Percentiles rank a stretch among this genome's conserved stretches.
These are phyloP conservation scores for Drosophila auraria DNA, from an alignment of 1,140 invertebrate species.

Conservation along the genomic window DNA sequence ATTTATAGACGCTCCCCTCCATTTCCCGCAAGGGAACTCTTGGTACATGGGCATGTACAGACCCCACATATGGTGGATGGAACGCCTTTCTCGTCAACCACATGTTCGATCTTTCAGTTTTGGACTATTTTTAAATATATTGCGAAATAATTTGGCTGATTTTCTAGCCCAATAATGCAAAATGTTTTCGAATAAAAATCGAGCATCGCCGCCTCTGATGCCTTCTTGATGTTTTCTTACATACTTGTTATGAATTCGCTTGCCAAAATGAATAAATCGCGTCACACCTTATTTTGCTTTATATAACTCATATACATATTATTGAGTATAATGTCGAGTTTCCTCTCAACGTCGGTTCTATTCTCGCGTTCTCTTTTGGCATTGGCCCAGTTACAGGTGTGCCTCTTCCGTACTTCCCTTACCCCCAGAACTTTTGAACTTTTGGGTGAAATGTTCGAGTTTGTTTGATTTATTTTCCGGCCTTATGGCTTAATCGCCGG, in stretches of 20 bases:
- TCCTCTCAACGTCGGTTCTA: conserved; percentile 49
- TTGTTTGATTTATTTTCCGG: conserved; percentile 45
- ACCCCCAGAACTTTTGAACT: conserved; percentile 55
- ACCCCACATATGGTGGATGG: conserved; percentile 58
- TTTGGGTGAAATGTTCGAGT: conserved; percentile 28
- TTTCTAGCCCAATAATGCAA: conserved; percentile 53
- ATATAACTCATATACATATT: conserved; percentile 62
- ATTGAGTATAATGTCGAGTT: conserved; percentile 24
- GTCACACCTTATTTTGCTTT: conserved; percentile 66
- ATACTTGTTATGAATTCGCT: conserved; percentile 54
- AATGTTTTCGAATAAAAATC: conserved; percentile 49
- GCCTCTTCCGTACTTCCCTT: conserved; percentile 17
- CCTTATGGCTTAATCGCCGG: conserved; percentile 65
- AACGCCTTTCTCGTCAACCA: conserved; percentile 63
- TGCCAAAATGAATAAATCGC: conserved; percentile 66
- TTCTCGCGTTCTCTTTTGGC: conserved; percentile 45
- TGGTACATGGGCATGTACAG: conserved; percentile 23
- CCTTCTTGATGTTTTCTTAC: conserved; percentile 47
- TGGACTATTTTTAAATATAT: conserved; percentile 62
- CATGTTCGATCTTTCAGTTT: conserved; percentile 63
- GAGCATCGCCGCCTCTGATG: conserved; percentile 36
- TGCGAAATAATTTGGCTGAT: conserved; percentile 63
- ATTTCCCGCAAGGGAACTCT: conserved; percentile 1
- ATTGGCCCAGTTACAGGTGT: conserved; percentile 80
- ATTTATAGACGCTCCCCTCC: conserved; percentile 59